Base-by-base conservation (phyloP, 2,797 vertebrate genomes). In the Atherinosoma microstoma region DNA sequence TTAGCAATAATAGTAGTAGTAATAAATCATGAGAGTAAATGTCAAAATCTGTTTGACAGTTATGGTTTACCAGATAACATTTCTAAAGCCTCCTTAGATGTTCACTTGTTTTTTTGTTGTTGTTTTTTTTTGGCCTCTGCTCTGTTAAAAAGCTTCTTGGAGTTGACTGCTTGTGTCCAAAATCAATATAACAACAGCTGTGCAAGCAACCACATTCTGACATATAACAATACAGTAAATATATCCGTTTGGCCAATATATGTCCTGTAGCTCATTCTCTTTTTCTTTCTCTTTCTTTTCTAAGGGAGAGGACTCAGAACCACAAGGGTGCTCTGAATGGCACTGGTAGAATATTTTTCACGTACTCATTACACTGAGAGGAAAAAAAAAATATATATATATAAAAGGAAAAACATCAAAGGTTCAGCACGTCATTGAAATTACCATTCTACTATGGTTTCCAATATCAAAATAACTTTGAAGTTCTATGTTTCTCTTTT, bases 391-490 rank as follows among this genome's bases (percentile, higher is more conserved):
- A 32, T 0, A 32, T 32, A 61, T 49, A 3, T 7, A 53, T 82
- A 79, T 62, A 70, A 91, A 73, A 78, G 76, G 57, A 64, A 68
- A 74, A 84, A 91, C 92, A 93, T 94, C 93, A 93, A 94, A 93
- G 89, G 77, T 86, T 85, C 72, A 34, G 84, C 83, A 69, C 63
- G 76, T 87, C 86, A 79, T 83, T 58, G 75, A 77, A 87, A 91
- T 86, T 88, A 92, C 90, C 89, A 90, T 90, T 89, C 87, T 74
- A 35, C 86, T 83, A 58, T 79, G 86, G 83, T 82, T 90, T 49
- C 84, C 71, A 73, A 84, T 89, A 91, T 92, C 85, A 89, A 91
- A 90, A 92, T 88, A 89, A 91, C 93, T 94, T 94, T 94, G 93
- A 94, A 92, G 92, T 93, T 90, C 75, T 61, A 66, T 87, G 88